These are phyloP conservation scores for Neostethus bicornis DNA, from an alignment of 2,797 vertebrate species.

Conservation along the genomic window DNA sequence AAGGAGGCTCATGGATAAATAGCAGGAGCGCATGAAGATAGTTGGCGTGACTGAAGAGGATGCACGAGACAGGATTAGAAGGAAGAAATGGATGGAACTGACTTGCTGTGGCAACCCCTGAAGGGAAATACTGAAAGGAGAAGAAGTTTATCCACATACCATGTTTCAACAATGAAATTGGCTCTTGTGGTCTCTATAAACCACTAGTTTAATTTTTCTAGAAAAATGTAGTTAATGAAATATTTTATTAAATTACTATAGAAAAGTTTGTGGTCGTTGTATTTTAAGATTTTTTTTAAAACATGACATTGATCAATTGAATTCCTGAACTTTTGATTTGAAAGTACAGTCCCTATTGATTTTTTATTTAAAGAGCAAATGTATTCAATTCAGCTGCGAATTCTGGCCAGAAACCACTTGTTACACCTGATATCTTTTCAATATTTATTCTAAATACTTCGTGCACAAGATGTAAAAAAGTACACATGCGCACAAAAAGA, in stretches of 20 bases:
- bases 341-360: constrained; percentile 41
- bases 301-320: constrained; percentile 28
- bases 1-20: no score
- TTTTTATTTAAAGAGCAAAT: constrained; percentile 15
- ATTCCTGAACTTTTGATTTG: constrained; percentile 12
- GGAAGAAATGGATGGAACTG: no score
- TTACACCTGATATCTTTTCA: constrained; percentile 14
- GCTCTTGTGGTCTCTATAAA: constrained; percentile 44
- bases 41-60: no score
- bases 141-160: constrained; percentile 40
- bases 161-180: constrained; percentile 45
- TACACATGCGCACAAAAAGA: no score
- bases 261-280: constrained; percentile 10
- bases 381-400: constrained; percentile 25
- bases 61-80: no score
- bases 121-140: no score
- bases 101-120: no score
- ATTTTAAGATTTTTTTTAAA: constrained; percentile 19
- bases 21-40: no score
- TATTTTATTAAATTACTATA: constrained; percentile 8
- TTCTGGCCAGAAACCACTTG: constrained; percentile 8
- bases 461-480: background rate
- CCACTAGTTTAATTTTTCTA: constrained; percentile 26
- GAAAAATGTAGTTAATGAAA: background rate
- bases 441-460: background rate